Evolutionary conservation across 2,888 invertebrate genomes (phyloP).

Genomic region (Sclerodermus sp.): DNA sequence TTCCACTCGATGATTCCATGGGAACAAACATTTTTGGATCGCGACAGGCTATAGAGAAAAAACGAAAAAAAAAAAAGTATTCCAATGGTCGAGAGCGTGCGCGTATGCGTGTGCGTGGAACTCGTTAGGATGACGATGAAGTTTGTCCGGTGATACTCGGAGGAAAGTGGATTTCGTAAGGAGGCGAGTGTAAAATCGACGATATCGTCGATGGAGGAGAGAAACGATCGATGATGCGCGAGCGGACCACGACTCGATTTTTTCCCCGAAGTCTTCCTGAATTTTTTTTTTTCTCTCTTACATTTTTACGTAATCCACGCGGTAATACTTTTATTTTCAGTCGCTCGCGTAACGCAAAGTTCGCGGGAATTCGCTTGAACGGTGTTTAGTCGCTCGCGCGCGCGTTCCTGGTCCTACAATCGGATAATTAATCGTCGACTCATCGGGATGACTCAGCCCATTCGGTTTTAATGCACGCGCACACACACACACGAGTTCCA

Average conservation of each 20-base stretch:
- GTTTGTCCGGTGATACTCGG: too few relatives aligned
- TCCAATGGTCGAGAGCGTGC: too few relatives aligned
- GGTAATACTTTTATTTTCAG: conserved; percentile 5
- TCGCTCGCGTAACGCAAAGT: background rate
- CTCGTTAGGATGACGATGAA: too few relatives aligned
- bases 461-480: conserved; percentile 1
- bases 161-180: too few relatives aligned
- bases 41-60: too few relatives aligned
- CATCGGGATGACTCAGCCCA: conserved; percentile 17
- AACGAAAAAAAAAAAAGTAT: too few relatives aligned
- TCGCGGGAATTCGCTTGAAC: too few relatives aligned
- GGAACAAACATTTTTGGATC: too few relatives aligned
- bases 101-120: too few relatives aligned
- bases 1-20: too few relatives aligned
- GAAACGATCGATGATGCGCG: conserved; percentile 26
- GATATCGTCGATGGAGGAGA: conserved; percentile 25
- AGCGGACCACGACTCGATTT: conserved; percentile 15
- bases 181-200: conserved; percentile 13
- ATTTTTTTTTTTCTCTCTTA: background rate
- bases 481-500: conserved; percentile 6
- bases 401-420: conserved; percentile 4
- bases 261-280: background rate
- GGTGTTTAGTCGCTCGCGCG: background rate
- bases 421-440: conserved; percentile 24
- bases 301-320: too few relatives aligned